Evolutionary conservation across 2,113 vertebrate species (phyloP).

Genomic region (Lonchura striata): DNA sequence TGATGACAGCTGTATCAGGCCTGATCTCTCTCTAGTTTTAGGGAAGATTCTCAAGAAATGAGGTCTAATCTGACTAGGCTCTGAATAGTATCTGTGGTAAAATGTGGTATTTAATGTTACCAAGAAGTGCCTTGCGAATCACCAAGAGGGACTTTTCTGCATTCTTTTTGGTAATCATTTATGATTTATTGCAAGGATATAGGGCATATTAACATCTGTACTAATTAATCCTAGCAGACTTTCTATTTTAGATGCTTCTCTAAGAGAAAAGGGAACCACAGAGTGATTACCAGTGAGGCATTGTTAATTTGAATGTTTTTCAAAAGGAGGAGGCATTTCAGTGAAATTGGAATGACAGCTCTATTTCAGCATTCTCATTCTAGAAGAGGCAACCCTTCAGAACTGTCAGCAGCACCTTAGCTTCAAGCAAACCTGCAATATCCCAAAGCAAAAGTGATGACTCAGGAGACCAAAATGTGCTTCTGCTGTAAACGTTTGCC

Average conservation of each 20-base stretch:
- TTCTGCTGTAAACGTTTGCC: background rate
- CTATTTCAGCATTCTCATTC: background rate
- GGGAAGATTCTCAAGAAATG: background rate
- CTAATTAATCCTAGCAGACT: background rate
- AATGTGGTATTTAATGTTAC: background rate
- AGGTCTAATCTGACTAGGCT: background rate
- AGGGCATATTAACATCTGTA: background rate
- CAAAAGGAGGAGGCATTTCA: background rate
- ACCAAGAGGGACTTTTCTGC: background rate
- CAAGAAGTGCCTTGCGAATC: background rate
- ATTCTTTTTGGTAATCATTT: background rate
- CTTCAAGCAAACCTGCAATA: background rate
- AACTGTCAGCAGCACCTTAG: background rate
- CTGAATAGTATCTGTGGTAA: background rate
- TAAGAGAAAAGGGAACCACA: background rate
- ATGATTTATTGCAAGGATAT: background rate
- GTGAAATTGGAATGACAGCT: background rate
- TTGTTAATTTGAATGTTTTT: slow-evolving; percentile 2
- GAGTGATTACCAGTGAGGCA: background rate
- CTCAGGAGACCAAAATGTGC: background rate
- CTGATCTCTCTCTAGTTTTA: background rate
- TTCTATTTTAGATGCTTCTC: background rate
- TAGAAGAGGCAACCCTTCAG: background rate
- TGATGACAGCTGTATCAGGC: background rate
- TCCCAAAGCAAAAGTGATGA: background rate